These are phyloP conservation scores for Heterocephalus glaber DNA, from an alignment of 2,113 vertebrate genomes.

Conservation along the genomic window DNA sequence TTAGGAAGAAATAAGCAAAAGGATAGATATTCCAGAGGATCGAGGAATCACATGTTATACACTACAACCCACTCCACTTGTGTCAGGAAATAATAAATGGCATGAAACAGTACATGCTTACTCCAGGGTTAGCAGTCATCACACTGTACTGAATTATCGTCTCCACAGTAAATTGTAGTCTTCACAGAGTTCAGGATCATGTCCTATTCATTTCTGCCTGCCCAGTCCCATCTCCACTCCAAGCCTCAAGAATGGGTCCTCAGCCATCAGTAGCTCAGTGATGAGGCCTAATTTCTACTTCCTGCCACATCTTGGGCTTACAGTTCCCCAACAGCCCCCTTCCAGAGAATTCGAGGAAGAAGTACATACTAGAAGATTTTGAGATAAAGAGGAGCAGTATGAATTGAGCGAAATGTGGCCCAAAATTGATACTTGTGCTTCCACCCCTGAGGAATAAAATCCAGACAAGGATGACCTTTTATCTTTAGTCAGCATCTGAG, in stretches of 20 bases:
- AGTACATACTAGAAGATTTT: background rate
- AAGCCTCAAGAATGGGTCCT: background rate
- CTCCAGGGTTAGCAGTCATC: background rate
- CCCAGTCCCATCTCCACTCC: background rate
- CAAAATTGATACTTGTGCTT: background rate
- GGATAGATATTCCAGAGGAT: background rate
- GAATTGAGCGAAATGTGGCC: background rate
- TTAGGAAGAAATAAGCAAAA: slow-evolving; percentile 12
- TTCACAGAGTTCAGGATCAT: background rate
- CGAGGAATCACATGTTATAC: background rate
- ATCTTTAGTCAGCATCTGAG: background rate
- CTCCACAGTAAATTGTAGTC: background rate
- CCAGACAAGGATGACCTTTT: background rate
- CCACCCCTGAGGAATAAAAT: background rate
- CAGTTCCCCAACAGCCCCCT: no score
- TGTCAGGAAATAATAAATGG: background rate
- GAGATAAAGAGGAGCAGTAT: background rate
- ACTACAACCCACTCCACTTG: background rate
- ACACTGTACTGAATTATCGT: background rate
- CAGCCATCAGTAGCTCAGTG: background rate
- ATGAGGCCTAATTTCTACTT: background rate
- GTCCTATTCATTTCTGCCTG: background rate
- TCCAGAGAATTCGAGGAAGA: background rate
- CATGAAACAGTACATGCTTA: background rate
- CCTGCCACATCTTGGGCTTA: background rate